Base-by-base conservation (phyloP, 2,797 vertebrate species). In the Hapalemur alaotrensis region DNA sequence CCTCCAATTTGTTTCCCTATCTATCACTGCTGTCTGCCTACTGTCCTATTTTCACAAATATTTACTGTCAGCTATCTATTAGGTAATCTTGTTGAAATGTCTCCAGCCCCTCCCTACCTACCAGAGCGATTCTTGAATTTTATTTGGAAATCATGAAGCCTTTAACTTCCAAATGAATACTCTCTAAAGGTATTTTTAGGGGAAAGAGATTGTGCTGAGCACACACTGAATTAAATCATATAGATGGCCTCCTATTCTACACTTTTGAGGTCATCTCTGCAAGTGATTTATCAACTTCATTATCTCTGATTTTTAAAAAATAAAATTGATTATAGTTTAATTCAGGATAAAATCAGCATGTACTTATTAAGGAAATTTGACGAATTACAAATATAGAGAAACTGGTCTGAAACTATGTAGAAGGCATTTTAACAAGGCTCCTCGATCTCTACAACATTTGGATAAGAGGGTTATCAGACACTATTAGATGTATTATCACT, bases 61-160 rank as follows among this genome's bases (percentile, higher is more conserved):
- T 81, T 91, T 95, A 25, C 52, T 92, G 48, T 86, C 23, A 89
- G 54, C 54, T 79, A 73, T 57, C 25, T 93, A 2, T 91, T 65
- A 93, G 43, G 20, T 93, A 79, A 93, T 91, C 23, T 89, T 95
- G 22, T 69, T 80, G 65, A 93, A 95, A 84, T 88, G 12, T 80
- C n/a, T 32, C 70, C 48, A 46, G 28, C 14, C 20, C 22, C 75
- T 50, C 20, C 22, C 75, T 50, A 57, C 23, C 11, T n/a, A 76
- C 52, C 28, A 95, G 28, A 96, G 28, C 7, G 5, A 65, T 65
- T 83, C 63, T 86, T 95, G 52, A 93, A 80, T 94, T 98, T 96
- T 83, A 61, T 78, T 90, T 88, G 65, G 63, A 90, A 95, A 78
- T 93, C 38, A 81, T 87, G 52, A 75, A 83, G 15, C n/a, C n/a